Percentiles rank a stretch among this genome's conserved stretches.
These are phyloP conservation scores for Phortica okadai DNA, from an alignment of 2,888 invertebrate species.

Conservation along the genomic window DNA sequence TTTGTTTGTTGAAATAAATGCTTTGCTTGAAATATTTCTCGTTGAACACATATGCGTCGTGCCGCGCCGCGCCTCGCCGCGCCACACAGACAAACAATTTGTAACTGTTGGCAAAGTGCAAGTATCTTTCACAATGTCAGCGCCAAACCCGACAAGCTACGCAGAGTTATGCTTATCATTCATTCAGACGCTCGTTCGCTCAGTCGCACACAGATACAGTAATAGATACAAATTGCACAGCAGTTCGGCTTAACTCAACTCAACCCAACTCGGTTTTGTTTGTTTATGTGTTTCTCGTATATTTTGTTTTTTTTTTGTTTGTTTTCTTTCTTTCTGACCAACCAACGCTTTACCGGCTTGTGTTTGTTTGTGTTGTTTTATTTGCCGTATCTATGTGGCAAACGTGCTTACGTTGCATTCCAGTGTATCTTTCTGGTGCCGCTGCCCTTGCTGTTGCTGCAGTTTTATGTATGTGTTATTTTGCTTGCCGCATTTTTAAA, in stretches of 20 bases:
- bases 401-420: conserved; percentile 22
- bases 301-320: conserved; percentile 29
- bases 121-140: background rate
- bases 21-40: background rate
- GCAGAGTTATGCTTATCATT: conserved; percentile 14
- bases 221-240: background rate
- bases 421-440: conserved; percentile 12
- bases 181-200: background rate
- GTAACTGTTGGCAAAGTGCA: conserved; percentile 8
- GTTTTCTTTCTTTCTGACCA: conserved; percentile 8
- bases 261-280: conserved; percentile 40
- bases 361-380: conserved; percentile 5
- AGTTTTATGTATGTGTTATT: conserved; percentile 9
- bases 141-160: conserved; percentile 1
- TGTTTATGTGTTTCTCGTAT: conserved; percentile 52
- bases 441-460: conserved; percentile 23
- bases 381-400: background rate
- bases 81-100: background rate
- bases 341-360: conserved; percentile 3
- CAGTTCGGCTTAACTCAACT: background rate
- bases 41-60: background rate
- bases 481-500: conserved; percentile 59
- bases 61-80: background rate
- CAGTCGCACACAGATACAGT: background rate
- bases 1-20: background rate